These are phyloP conservation scores for Oxygymnocypris stewartii DNA, from an alignment of 2,113 vertebrate genomes.

Conservation along the genomic window DNA sequence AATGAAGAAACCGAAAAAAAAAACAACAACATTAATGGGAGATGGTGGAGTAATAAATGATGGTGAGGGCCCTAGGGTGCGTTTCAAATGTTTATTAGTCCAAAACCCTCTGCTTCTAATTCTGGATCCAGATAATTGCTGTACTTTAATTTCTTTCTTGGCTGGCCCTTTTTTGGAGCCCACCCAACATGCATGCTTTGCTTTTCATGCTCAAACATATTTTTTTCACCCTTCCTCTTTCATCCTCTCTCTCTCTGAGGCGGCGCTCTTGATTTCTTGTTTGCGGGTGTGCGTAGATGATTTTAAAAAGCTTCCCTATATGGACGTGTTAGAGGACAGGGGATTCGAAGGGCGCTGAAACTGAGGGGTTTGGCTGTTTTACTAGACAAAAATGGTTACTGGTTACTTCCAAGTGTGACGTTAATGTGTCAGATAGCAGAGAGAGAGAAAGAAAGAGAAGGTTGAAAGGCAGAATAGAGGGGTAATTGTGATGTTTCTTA, in stretches of 20 bases:
- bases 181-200: slow-evolving; percentile 46
- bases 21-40: slow-evolving; percentile 53
- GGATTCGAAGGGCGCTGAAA: neutral
- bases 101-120: slow-evolving; percentile 62
- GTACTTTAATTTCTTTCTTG: slow-evolving; percentile 59
- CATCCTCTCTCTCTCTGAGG: neutral
- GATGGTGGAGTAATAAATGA: slow-evolving; percentile 60
- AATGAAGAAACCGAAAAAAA: slow-evolving; percentile 30
- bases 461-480: neutral
- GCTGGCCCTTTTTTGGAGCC: slow-evolving; percentile 52
- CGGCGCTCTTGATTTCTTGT: neutral
- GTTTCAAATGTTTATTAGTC: slow-evolving; percentile 66
- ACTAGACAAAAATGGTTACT: neutral
- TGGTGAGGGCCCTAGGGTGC: slow-evolving; percentile 54
- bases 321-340: neutral
- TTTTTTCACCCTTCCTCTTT: neutral
- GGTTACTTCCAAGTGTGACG: neutral
- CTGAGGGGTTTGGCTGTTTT: neutral
- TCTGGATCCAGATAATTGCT: slow-evolving; percentile 56
- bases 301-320: neutral
- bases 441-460: neutral
- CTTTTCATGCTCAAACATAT: slow-evolving; percentile 8
- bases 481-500: neutral
- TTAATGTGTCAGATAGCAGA: neutral
- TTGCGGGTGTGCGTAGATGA: neutral